phyloP scores from a whole-genome alignment of 2,113 vertebrate species.

The Dipodomys merriami region DNA sequence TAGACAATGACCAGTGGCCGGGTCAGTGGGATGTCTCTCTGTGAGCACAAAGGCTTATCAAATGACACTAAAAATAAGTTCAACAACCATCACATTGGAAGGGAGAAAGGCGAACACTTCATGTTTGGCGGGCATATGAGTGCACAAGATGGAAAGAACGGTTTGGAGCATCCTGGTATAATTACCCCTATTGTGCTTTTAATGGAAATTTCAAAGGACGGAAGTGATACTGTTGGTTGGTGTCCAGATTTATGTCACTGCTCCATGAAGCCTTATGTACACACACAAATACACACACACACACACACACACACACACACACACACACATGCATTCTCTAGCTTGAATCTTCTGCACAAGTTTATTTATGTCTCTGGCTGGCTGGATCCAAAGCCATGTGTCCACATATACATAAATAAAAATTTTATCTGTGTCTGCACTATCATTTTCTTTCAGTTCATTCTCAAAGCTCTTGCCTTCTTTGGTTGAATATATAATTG shows the following conservation, averaged over 20 bases:
- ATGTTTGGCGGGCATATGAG: conserved; percentile 89
- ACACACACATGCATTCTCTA: conserved; percentile 70
- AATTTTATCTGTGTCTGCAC: conserved; percentile 75
- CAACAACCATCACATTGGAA: conserved; percentile 96
- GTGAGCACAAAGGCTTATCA: conserved; percentile 95
- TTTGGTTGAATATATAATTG: conserved; percentile 44
- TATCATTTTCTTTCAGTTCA: conserved; percentile 59
- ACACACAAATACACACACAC: conserved; percentile 49
- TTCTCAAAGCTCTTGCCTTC: neutral
- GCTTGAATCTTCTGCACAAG: conserved; percentile 86
- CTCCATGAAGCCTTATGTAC: conserved; percentile 80
- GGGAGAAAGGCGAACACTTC: conserved; percentile 87
- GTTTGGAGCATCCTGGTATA: conserved; percentile 84
- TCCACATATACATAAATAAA: conserved; percentile 84
- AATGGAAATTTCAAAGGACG: conserved; percentile 83
- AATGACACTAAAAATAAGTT: conserved; percentile 99
- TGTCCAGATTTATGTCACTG: conserved; percentile 83
- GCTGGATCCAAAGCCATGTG: conserved; percentile 84
- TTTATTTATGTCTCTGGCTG: conserved; percentile 87
- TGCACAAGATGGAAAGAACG: conserved; percentile 86
- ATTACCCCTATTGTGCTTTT: conserved; percentile 92
- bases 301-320: conserved; percentile 42
- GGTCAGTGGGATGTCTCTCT: conserved; percentile 99
- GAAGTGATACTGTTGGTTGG: conserved; percentile 86
- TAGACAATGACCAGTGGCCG: conserved; percentile 99